Evolutionary conservation across 2,797 vertebrate genomes (phyloP), one percentile per base, ranked within the genome.

Genomic region (Poecilia gillii): DNA sequence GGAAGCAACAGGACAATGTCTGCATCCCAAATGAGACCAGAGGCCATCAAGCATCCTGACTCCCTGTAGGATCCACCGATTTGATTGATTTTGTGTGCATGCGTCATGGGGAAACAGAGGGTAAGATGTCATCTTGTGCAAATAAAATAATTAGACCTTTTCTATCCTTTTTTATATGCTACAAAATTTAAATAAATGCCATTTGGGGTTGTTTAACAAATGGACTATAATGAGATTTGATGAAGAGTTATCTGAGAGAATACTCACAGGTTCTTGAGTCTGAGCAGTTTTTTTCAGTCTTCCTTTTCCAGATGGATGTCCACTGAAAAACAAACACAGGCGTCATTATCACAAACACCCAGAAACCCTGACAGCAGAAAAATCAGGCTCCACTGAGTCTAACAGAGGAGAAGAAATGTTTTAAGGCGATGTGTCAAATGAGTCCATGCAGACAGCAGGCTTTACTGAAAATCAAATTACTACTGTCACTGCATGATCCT

Each of bases 1-100:
- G 87, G 88, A 93, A 90, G 89, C 92, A 94, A 91, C 92, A 94
- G 92, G 90, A 94, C 93, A 91, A 91, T 76, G 92, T 92, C 92
- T 93, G 93, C 93, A 94, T 94, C 87, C 91, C 85, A 90, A 89
- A 94, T 84, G 90, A 94, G 92, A 87, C 84, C 84, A 86, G 77
- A 75, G 91, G 92, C 88, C 90, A 87, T 92, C 89, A 86, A 82
- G 87, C 86, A 81, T 88, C 84, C 85, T 83, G 87, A 81, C 86
- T 91, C 93, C 89, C 89, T 39, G 86, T 80, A 83, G 86, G 81
- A 84, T 89, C 73, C 76, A 77, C 92, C 84, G 88, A 92, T 90
- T 77, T 88, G 88, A 93, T 89, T 93, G 92, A 92, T 93, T 90
- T 4, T 81, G 77, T 84, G 86, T 74, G 71, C 33, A 71, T 73